These are phyloP conservation scores for Troilus luridus DNA, from an alignment of 2,888 invertebrate species.

Conservation along the genomic window DNA sequence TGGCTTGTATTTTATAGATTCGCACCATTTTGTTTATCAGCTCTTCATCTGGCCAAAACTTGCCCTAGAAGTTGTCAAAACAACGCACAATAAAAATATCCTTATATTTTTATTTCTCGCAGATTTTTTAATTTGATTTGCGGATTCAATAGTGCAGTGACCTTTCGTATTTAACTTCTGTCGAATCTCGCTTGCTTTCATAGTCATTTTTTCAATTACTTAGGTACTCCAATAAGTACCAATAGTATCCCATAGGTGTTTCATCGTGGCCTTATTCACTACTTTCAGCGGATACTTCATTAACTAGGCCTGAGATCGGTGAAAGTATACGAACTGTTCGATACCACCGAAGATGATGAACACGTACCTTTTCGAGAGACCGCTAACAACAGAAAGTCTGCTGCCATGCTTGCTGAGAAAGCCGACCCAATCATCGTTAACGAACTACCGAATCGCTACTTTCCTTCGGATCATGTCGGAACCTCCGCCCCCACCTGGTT, in stretches of 20 bases:
- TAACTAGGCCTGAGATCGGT: neutral
- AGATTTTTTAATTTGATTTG: too few species aligned
- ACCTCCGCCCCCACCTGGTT: neutral
- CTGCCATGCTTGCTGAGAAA: slow-evolving; percentile 37
- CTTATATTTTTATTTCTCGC: too few species aligned
- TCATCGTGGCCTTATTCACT: neutral
- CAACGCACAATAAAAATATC: too few species aligned
- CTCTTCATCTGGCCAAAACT: too few species aligned
- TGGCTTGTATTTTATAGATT: too few species aligned
- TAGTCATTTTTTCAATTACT: neutral
- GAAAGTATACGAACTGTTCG: neutral
- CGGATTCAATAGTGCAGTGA: neutral
- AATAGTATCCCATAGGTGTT: neutral
- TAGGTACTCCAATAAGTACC: too few species aligned
- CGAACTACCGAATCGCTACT: slow-evolving; percentile 34
- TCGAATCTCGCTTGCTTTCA: neutral
- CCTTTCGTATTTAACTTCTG: neutral
- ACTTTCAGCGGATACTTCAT: neutral
- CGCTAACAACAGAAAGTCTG: slow-evolving; percentile 25
- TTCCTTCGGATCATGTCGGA: neutral
- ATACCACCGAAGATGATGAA: neutral
- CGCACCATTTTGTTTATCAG: too few species aligned
- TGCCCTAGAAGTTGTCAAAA: too few species aligned
- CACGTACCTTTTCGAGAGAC: neutral
- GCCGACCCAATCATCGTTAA: slow-evolving; percentile 17